phyloP scores from a whole-genome alignment of 2,797 vertebrate genomes.

The Chrosomus eos region DNA sequence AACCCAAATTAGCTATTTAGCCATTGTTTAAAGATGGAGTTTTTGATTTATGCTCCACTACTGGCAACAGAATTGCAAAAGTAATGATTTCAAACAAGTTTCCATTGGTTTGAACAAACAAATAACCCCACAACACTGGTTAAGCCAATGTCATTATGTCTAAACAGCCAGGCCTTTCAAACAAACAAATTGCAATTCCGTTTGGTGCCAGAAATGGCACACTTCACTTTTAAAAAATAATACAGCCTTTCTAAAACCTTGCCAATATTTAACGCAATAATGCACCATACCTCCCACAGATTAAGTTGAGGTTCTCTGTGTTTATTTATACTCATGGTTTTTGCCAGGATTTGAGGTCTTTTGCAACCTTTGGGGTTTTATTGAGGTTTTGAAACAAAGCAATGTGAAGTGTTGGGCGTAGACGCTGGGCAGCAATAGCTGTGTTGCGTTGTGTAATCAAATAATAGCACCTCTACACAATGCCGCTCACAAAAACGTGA shows the following conservation, averaged over 20 bases:
- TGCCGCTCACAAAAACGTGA: slow-evolving; percentile 13
- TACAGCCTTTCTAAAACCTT: not conserved
- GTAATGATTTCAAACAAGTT: not conserved
- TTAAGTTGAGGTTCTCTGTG: not conserved
- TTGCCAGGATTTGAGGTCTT: slow-evolving; percentile 20
- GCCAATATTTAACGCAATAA: slow-evolving; percentile 8
- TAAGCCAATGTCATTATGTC: not conserved
- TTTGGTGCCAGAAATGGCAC: slow-evolving; percentile 21
- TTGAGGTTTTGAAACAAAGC: slow-evolving; percentile 38
- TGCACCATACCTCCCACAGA: not conserved
- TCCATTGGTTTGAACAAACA: not conserved
- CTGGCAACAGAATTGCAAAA: not conserved
- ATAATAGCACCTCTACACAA: slow-evolving; percentile 21
- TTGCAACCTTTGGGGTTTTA: slow-evolving; percentile 36
- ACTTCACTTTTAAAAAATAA: slow-evolving; percentile 12
- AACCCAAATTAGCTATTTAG: not conserved
- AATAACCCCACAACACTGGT: not conserved
- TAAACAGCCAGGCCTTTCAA: not conserved
- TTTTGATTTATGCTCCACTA: not conserved
- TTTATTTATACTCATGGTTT: slow-evolving; percentile 19
- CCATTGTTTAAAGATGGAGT: not conserved
- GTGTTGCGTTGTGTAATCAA: slow-evolving; percentile 22
- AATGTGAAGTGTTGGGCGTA: slow-evolving; percentile 40
- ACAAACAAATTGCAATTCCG: not conserved
- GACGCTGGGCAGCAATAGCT: slow-evolving; percentile 34